Evolutionary conservation across 1,140 invertebrate genomes (phyloP), one percentile per base, ranked within the genome.

Genomic region (Galleria mellonella): DNA sequence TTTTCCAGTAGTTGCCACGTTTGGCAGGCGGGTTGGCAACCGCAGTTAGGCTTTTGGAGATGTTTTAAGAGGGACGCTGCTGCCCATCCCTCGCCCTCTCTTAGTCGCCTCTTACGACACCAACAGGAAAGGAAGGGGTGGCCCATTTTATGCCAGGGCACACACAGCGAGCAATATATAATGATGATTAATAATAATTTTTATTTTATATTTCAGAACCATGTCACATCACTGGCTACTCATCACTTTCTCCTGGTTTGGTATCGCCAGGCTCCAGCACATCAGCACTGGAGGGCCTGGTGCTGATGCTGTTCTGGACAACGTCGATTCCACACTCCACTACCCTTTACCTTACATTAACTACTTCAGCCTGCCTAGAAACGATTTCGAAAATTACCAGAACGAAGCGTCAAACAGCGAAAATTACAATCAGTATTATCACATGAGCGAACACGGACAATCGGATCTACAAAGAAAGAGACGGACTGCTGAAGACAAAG

Each of bases 201-300:
- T 12, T 32, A 37, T 60, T 53, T 38, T 46, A 4, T 53, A 27
- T 76, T 73, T 23, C 75, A 77, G 74, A 70, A 77, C 9, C 46
- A 81, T 83, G 79, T 61, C 62, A 11, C 69, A 65, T 55, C 70
- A 69, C 50, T 83, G 74, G 74, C 55, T 83, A 15, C 48, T 83
- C 33, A 56, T 83, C 39, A 59, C 68, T 9, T 50, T 75, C 43
- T 67, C 72, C 7, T 82, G 75, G 70, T 47, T 84, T 35, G 76
- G 75, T 32, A 48, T 58, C 7, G 81, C 62, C 35, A 72, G 77
- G 29, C 71, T 72, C 8, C 81, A 84, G 51, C 78, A 73, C 62
- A 76, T 82, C 36, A 70, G 68, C 49, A 67, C 55, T 1, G 67
- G 57, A 2, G 73, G 51, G 4, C 46, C 59, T 0, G 54, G 38